Percentiles rank a stretch among this genome's conserved stretches.
These are phyloP conservation scores for Columba guinea DNA, from an alignment of 2,797 vertebrate genomes.

Conservation along the genomic window DNA sequence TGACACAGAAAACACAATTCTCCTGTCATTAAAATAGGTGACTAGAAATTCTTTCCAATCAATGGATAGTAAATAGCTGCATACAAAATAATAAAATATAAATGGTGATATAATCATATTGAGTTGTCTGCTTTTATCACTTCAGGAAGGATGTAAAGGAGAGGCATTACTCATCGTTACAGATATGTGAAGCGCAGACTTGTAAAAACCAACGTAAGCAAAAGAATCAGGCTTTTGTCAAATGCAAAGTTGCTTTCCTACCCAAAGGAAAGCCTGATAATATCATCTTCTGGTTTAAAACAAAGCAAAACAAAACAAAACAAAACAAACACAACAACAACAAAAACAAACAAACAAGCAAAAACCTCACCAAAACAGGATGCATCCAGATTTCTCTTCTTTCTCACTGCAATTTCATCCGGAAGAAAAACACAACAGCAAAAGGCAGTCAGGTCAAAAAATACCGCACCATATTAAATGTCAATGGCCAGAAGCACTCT, in stretches of 20 bases:
- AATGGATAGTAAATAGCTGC: not conserved
- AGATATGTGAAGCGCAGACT: rapidly evolving
- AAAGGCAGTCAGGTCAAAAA: not conserved
- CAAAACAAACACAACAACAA: not conserved
- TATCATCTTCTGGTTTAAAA: not conserved
- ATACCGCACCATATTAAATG: not conserved
- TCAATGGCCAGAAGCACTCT: not conserved
- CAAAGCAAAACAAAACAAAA: not conserved
- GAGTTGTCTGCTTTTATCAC: not conserved
- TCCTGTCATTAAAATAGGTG: not conserved
- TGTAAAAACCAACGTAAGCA: not conserved
- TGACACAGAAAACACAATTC: not conserved
- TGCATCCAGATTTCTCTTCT: not conserved
- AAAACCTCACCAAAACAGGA: not conserved
- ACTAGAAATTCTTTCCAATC: not conserved
- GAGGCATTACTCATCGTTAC: not conserved
- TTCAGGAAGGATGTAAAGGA: not conserved
- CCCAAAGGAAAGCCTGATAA: not conserved
- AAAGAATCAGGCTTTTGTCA: not conserved
- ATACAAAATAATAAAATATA: not conserved
- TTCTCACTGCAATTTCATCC: not conserved
- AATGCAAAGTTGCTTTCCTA: not conserved
- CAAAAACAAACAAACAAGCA: not conserved
- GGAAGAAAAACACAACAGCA: not conserved
- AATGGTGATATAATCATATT: not conserved